These are phyloP conservation scores for Paedocypris micromegethes DNA, from an alignment of 2,797 vertebrate genomes.

Conservation along the genomic window DNA sequence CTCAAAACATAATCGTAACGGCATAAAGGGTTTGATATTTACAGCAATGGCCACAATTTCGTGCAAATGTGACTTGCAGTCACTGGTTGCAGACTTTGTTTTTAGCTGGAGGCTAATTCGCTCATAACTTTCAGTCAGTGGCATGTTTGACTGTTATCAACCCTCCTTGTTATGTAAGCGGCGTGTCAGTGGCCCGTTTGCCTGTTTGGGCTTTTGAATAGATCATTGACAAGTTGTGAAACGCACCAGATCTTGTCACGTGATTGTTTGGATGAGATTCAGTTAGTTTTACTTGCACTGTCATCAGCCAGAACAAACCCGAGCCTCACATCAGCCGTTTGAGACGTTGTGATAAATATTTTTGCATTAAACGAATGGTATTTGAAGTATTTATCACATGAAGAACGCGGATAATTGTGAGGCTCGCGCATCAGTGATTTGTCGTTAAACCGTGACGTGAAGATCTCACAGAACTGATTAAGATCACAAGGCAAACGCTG, in stretches of 20 bases:
- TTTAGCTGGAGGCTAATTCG: background rate
- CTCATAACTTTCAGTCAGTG: slow-evolving; percentile 1
- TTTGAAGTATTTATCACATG: too few relatives aligned
- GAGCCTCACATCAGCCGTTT: background rate
- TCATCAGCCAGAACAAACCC: background rate
- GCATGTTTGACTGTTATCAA: slow-evolving; percentile 5
- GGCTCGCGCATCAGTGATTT: too few relatives aligned
- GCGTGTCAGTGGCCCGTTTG: slow-evolving; percentile 10
- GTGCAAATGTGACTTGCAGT: slow-evolving; percentile 4
- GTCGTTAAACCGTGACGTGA: background rate
- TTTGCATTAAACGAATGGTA: too few relatives aligned
- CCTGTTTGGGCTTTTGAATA: background rate
- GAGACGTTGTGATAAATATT: background rate
- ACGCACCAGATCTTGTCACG: slow-evolving; percentile 1
- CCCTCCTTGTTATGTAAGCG: slow-evolving; percentile 10
- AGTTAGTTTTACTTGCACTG: background rate
- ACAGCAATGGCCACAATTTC: background rate
- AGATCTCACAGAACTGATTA: slow-evolving; percentile 18
- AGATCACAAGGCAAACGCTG: slow-evolving; percentile 16
- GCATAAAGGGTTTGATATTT: background rate
- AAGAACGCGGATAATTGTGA: too few relatives aligned
- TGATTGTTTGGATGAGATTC: background rate
- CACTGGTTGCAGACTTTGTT: slow-evolving; percentile 2
- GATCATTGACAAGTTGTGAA: background rate
- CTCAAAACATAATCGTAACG: too few relatives aligned